Conservation (phyloP, 2,888 invertebrate genomes). For the Tetranychus truncatus region DNA sequence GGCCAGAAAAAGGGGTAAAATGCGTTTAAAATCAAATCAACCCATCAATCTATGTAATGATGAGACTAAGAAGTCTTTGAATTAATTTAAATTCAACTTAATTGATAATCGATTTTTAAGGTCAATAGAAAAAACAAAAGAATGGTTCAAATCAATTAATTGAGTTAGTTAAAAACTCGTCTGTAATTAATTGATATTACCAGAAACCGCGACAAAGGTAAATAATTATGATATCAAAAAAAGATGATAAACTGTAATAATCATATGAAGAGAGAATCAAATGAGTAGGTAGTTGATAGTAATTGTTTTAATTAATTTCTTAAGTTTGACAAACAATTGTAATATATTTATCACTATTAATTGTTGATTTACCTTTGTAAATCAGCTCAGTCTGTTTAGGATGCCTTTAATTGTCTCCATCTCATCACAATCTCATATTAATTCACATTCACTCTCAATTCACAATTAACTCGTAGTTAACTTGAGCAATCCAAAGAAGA, state of each 20-base stretch:
- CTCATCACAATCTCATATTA: background rate
- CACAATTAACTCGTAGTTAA: background rate
- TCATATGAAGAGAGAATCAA: background rate
- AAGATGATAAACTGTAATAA: background rate
- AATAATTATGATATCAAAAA: background rate
- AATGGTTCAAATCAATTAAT: too few relatives aligned
- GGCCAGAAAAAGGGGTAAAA: too few relatives aligned
- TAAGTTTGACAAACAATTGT: background rate
- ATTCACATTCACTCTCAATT: background rate
- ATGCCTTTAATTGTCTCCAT: background rate
- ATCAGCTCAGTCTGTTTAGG: conserved; percentile 1
- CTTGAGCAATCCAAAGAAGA: too few relatives aligned
- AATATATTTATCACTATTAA: background rate
- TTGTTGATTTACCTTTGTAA: background rate
- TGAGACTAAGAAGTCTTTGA: background rate
- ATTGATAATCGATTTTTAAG: background rate
- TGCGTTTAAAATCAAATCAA: too few relatives aligned
- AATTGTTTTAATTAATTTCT: background rate
- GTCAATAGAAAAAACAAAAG: too few relatives aligned
- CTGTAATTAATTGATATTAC: too few relatives aligned
- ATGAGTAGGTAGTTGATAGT: background rate
- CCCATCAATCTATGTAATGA: too few relatives aligned
- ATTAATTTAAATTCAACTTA: background rate
- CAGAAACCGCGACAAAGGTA: background rate
- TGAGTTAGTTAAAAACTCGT: too few relatives aligned